Base-by-base conservation (phyloP, 1,140 invertebrate species). In the Laodelphax striatellus region DNA sequence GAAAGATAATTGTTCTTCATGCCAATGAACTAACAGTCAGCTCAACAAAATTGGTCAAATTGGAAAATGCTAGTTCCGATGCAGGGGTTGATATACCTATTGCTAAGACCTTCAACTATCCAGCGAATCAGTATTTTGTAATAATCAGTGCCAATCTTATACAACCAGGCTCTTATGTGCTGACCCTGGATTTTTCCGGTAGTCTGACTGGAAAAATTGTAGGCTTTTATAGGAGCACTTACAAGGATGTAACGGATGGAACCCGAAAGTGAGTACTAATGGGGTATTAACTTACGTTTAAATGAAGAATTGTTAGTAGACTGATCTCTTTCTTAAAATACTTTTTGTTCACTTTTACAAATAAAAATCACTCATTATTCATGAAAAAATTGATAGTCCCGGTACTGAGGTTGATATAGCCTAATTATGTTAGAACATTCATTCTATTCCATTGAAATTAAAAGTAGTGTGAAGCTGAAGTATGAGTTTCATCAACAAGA, bases 151-250 rank as follows among this genome's bases (percentile, higher is more conserved):
- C 73, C 2, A 61, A 77, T 1, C 72, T 77, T 1, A 63, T 90
- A 2, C 50, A 64, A 17, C 69, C 76, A 5, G 85, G 82, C 16
- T 71, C 76, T n/a, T 88, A 88, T 62, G 72, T 77, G 50, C 67
- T 90, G 14, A 72, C 69, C 2, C 63, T 88, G n/a, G 73, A 81
- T 44, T 92, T 90, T 63, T 75, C 77, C 57, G 90, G 89, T 9
- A 80, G 75, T 11, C 70, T 91, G 14, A 75, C 76, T 5, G 76
- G 83, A 52, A 79, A 80, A 68, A 86, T 88, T 58, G 80, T 85
- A 17, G 90, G 90, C 1, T 84, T 93, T 65, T 93, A 93, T 70
- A 79, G 82, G 46, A 91, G 88, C 70, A 77, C 73, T 24, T 92
- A 93, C 70, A 77, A 75, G 44, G 81, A 84, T 55, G 41, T 6